Base-by-base conservation (phyloP, 2,888 invertebrate genomes). In the Abrostola tripartita region DNA sequence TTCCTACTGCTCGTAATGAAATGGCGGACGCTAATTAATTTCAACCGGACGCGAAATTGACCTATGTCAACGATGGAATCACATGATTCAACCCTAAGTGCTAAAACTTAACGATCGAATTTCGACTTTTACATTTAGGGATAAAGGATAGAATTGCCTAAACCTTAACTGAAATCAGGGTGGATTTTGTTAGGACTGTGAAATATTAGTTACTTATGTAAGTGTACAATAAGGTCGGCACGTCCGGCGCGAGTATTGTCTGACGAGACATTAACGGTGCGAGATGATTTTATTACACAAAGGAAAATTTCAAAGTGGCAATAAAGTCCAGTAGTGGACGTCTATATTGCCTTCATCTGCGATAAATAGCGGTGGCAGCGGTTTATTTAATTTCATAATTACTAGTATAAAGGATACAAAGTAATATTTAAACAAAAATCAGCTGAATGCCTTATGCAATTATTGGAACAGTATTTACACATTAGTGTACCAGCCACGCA, bases 1-100 rank as follows among this genome's bases (percentile, higher is more conserved):
- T 53, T 59, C 59, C 65, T 69, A 75, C 81, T 82, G 75, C 78
- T 73, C 76, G 68, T 87, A 88, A 88, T 89, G 71, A 88, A 90
- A 88, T 83, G 86, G 81, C 83, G 81, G 83, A 83, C 84, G 82
- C 85, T 88, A 90, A 90, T 92, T 92, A 90, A 90, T 90, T 89
- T 88, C 71, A 82, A 76, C 82, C 86, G 85, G 85, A 83, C 82
- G 82, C 84, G 76, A 83, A 90, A 88, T 89, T 91, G 88, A 90
- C 89, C 90, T 87, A 83, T 83, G 85, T 81, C 81, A 83, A 76
- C 66, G 66, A 56, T 50, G 37, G 36, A 61, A 57, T 63, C 52
- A 59, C 37, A 63, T 61, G 63, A 58, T 62, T 59, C 67, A 53
- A 57, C 65, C 69, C 61, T 67, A 71, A 65, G 62, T 54, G 37